phyloP scores from a whole-genome alignment of 1,140 invertebrate genomes.

The Gonioctena quinquepunctata region DNA sequence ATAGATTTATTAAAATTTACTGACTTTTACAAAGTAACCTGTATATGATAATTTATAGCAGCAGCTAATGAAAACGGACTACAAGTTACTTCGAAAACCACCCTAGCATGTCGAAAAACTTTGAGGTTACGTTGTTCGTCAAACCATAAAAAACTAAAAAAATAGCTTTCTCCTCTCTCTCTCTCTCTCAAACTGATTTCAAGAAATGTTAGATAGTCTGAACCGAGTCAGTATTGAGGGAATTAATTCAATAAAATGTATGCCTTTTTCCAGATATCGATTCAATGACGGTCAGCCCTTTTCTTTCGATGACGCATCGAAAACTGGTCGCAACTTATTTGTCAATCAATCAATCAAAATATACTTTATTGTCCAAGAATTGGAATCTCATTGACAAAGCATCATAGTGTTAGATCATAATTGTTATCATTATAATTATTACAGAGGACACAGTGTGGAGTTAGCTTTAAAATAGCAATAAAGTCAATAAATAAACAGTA shows the following conservation, averaged over 20 bases:
- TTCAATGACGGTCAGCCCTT: slow-evolving; percentile 44
- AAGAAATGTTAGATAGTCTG: slow-evolving; percentile 51
- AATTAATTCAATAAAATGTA: slow-evolving; percentile 50
- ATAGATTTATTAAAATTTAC: neutral
- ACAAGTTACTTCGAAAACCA: slow-evolving; percentile 39
- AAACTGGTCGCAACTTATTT: slow-evolving; percentile 30
- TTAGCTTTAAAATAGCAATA: no score
- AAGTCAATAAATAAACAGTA: no score
- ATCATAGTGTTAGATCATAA: no score
- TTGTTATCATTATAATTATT: no score
- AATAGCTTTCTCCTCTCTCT: slow-evolving; percentile 48
- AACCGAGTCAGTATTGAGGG: slow-evolving; percentile 52
- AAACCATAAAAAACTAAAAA: slow-evolving; percentile 51
- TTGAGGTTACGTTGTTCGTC: slow-evolving; percentile 14
- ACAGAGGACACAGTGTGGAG: no score
- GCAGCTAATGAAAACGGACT: slow-evolving; percentile 36
- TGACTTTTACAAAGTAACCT: neutral
- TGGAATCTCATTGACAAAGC: no score
- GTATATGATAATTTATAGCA: slow-evolving; percentile 20
- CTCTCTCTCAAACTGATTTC: slow-evolving; percentile 45
- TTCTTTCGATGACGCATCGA: slow-evolving; percentile 28
- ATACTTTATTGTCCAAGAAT: no score
- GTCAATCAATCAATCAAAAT: no score
- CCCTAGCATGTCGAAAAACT: slow-evolving; percentile 44
- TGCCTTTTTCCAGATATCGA: slow-evolving; percentile 50